phyloP scores from a whole-genome alignment of 2,797 vertebrate species.

The Parauchenoglanis ngamensis region DNA sequence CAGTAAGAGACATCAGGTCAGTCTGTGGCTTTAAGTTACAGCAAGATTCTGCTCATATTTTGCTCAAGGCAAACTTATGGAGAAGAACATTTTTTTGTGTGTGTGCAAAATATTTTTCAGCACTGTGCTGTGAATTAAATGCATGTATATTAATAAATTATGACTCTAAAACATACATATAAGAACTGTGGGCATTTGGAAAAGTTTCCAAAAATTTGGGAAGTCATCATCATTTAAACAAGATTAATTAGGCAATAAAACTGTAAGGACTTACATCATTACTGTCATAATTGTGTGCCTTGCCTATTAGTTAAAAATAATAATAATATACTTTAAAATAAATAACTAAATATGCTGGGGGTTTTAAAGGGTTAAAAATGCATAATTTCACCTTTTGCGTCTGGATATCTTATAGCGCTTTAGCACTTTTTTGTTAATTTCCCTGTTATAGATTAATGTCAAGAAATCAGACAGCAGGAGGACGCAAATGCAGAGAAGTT shows the following conservation, averaged over 20 bases:
- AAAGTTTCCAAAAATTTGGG: background rate
- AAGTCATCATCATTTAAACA: no score
- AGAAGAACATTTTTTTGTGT: slow-evolving; percentile 5
- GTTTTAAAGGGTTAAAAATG: background rate
- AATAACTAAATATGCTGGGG: background rate
- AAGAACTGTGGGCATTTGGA: background rate
- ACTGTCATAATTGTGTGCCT: background rate
- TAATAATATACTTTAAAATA: background rate
- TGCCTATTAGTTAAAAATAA: background rate
- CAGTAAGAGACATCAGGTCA: slow-evolving; percentile 62
- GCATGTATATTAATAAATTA: background rate
- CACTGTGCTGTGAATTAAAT: no score
- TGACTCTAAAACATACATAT: background rate
- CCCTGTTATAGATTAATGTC: background rate
- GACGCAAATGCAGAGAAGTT: no score
- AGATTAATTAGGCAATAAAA: no score
- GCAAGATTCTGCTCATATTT: slow-evolving; percentile 55
- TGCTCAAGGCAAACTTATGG: slow-evolving; percentile 39
- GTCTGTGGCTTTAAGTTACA: slow-evolving; percentile 43
- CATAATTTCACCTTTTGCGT: background rate
- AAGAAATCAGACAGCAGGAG: no score
- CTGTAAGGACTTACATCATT: no score
- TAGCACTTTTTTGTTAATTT: background rate
- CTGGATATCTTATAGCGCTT: background rate
- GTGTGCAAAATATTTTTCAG: no score